Evolutionary conservation across 2,888 invertebrate genomes (phyloP).

Genomic region (Tenthredo distinguenda): DNA sequence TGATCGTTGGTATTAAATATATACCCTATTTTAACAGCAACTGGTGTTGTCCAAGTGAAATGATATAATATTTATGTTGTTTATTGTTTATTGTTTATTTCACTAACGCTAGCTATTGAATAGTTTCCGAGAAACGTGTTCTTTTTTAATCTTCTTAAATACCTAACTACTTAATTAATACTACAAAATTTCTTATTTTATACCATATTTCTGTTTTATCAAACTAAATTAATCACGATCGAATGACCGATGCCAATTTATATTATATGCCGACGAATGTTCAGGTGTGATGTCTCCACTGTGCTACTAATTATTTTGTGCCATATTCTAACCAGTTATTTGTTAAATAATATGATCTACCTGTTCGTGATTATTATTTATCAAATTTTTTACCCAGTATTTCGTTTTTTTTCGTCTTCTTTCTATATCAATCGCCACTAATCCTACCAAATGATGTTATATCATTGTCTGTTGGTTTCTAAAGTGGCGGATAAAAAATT

Average conservation of each 20-base stretch:
- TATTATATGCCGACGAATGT: slow-evolving; percentile 49
- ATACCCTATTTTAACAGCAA: not conserved
- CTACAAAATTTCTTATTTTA: not conserved
- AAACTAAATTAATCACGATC: not conserved
- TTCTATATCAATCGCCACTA: not conserved
- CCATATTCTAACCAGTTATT: slow-evolving; percentile 54
- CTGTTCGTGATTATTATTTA: not conserved
- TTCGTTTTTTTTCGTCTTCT: not conserved
- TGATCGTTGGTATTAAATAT: not conserved
- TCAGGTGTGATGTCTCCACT: slow-evolving; percentile 63
- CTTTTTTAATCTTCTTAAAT: not conserved
- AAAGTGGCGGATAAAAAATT: slow-evolving; percentile 45
- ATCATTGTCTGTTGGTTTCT: slow-evolving; percentile 44
- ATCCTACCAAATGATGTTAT: slow-evolving; percentile 43
- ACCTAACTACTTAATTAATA: not conserved
- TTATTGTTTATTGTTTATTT: not conserved
- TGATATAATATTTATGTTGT: not conserved
- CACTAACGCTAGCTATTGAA: slow-evolving; percentile 11
- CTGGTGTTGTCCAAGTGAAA: slow-evolving; percentile 6
- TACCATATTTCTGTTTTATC: not conserved
- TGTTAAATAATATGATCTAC: not conserved
- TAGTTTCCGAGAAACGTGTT: not conserved
- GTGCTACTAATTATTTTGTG: slow-evolving; percentile 66
- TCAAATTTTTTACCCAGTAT: not conserved
- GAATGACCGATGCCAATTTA: not conserved